Evolutionary conservation across 2,797 vertebrate genomes (phyloP), one percentile per base, ranked within the genome.

Genomic region (Arctocebus calabarensis): DNA sequence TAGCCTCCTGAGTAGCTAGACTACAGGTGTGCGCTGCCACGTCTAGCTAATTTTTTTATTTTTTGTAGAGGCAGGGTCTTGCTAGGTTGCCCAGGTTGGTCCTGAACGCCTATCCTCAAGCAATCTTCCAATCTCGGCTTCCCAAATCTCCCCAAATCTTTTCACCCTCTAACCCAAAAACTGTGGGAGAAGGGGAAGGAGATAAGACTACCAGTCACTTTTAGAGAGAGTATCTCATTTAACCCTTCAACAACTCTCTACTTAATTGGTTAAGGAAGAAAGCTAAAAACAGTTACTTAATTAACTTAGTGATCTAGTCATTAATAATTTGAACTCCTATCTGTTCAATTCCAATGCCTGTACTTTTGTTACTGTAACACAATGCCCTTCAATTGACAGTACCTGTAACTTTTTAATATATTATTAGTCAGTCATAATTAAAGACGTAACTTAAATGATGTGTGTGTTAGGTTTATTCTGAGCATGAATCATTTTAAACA

Each of bases 401-500:
- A 66, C 5, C 25, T 71, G 9, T 68, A 95, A 81, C 74, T 40
- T 91, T 73, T 34, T 37, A 95, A 48, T 34, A 68, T 83, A 68
- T 68, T 70, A 84, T 52, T 61, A 82, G 11, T 83, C 16, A 57
- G 25, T 37, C 37, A 84, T 37, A 92, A 78, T 34, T 40, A 93
- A 74, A 93, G 34, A 93, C 7, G 17, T 78, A 78, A 77, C 84
- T 57, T 79, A 89, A 93, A 85, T 64, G 37, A 45, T 93, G 43
- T 12, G 48, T 81, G 40, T 74, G 86, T 93, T 90, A 48, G 12
- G 40, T 59, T 90, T 93, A 81, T 84, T 48, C 29, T 83, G 71
- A 77, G 37, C 32, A 71, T 59, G 48, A 59, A 34, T 37, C 4
- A 17, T 52, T 90, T 89, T 55, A 88, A 71, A 84, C 25, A 77